phyloP scores from a whole-genome alignment of 1,140 invertebrate genomes.

The Thaumatotibia leucotreta region DNA sequence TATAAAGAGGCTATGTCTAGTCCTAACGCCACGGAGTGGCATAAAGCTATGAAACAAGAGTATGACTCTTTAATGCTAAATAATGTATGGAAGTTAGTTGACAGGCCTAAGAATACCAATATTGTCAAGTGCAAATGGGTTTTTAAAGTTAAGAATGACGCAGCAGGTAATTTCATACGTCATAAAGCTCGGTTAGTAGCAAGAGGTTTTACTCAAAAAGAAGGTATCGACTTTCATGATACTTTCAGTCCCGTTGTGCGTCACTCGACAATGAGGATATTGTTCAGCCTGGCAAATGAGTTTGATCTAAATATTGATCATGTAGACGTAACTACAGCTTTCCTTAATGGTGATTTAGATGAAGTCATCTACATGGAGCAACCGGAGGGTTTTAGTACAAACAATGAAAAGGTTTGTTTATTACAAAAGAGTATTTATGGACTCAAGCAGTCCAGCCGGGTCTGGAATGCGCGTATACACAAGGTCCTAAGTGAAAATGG shows the following conservation, averaged over 20 bases:
- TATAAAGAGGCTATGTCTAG: background rate
- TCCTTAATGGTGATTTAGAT: constrained; percentile 37
- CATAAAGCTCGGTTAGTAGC: constrained; percentile 62
- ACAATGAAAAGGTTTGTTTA: no score
- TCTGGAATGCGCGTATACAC: no score
- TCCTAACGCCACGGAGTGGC: no score
- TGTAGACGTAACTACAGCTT: constrained; percentile 62
- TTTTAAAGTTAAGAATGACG: constrained; percentile 33
- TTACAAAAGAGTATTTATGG: no score
- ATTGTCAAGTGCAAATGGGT: constrained; percentile 45
- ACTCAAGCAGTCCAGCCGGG: no score
- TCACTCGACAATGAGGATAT: constrained; percentile 28
- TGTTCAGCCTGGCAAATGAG: constrained; percentile 40
- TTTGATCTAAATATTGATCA: constrained; percentile 37
- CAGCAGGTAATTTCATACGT: constrained; percentile 22
- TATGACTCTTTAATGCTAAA: no score
- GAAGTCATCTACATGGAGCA: no score
- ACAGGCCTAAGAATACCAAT: constrained; percentile 25
- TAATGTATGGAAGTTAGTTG: no score
- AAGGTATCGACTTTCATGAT: constrained; percentile 40
- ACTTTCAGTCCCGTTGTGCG: constrained; percentile 30
- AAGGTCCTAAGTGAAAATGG: no score
- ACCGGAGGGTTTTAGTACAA: no score
- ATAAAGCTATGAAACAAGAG: background rate
- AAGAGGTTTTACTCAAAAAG: constrained; percentile 39